Conservation (phyloP, 2,797 vertebrate species). For the Iguana delicatissima region DNA sequence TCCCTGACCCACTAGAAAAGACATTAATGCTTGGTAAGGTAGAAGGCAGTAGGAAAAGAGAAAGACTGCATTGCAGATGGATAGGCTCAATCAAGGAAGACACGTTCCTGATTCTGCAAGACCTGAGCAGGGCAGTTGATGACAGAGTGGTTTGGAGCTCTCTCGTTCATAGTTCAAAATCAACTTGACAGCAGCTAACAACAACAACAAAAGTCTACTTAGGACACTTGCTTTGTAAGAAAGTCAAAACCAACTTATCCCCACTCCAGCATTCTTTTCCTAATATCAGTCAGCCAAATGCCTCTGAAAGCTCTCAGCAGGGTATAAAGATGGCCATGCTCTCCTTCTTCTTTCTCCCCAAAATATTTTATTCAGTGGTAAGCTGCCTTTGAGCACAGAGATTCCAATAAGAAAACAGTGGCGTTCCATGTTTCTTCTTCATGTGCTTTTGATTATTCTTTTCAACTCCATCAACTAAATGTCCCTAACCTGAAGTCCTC, state of each 20-base stretch:
- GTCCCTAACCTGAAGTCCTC: background rate
- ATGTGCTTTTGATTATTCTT: background rate
- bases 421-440: background rate
- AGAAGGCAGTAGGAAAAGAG: no score
- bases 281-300: background rate
- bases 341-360: background rate
- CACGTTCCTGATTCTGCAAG: no score
- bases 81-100: no score
- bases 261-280: background rate
- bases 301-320: background rate
- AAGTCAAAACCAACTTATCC: background rate
- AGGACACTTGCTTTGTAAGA: background rate
- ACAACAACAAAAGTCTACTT: no score
- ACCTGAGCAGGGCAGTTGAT: no score
- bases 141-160: no score
- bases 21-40: no score
- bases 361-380: background rate
- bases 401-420: background rate
- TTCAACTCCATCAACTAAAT: background rate
- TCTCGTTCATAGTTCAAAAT: no score
- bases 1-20: no score
- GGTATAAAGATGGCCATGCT: no score
- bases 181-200: no score
- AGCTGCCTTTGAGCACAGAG: background rate
- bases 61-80: no score